phyloP scores from a whole-genome alignment of 2,797 vertebrate genomes.

The Melopsittacus undulatus region DNA sequence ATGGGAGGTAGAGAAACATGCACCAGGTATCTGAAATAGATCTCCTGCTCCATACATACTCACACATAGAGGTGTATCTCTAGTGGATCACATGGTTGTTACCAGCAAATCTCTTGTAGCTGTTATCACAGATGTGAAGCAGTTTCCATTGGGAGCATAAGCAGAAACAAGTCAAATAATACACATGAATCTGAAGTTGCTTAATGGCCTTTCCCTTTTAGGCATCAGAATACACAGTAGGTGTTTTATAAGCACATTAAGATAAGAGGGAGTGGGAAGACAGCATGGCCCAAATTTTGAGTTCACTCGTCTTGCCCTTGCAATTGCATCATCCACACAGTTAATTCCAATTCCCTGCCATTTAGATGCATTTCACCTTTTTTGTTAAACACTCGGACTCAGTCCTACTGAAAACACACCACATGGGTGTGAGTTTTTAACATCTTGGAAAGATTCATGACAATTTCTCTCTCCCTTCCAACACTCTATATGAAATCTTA shows the following conservation, averaged over 20 bases:
- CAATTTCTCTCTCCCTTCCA: background rate
- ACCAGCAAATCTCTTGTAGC: background rate
- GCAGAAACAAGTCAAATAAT: background rate
- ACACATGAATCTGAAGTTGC: background rate
- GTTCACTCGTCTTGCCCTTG: background rate
- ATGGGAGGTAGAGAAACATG: background rate
- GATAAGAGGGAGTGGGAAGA: background rate
- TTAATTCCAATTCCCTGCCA: background rate
- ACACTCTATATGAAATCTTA: background rate
- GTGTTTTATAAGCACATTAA: background rate
- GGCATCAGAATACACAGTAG: background rate
- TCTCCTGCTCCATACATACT: background rate
- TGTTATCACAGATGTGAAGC: background rate
- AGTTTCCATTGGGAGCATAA: background rate
- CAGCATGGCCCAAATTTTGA: background rate
- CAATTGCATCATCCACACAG: background rate
- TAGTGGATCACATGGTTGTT: rapidly evolving
- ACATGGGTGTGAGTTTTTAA: background rate
- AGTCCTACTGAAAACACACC: background rate
- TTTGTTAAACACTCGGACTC: background rate
- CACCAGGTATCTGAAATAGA: background rate
- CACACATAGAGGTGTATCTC: too few species aligned
- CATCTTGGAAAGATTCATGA: background rate
- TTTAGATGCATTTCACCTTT: background rate
- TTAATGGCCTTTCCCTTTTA: background rate